A percentile compares a stretch with the other conserved stretches of the same genome.
Conservation (phyloP, 2,797 vertebrate genomes). For the Tauraco hartlaubi region DNA sequence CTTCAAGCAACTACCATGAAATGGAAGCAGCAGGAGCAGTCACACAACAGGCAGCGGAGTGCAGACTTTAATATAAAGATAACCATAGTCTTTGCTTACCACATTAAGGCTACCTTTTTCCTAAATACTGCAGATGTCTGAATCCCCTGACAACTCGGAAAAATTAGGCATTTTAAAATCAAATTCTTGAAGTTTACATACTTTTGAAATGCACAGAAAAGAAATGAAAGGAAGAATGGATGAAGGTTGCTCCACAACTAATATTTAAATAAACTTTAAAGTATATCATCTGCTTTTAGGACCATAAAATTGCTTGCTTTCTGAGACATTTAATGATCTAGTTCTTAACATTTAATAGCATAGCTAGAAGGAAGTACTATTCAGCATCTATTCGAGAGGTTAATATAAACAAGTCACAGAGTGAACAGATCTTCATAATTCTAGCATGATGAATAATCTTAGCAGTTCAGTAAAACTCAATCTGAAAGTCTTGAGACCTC, state of each 20-base stretch:
- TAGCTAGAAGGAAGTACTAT: background rate
- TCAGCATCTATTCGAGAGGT: background rate
- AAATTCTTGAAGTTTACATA: background rate
- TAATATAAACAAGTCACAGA: background rate
- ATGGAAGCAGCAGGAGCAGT: slow-evolving; percentile 13
- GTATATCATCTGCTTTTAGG: background rate
- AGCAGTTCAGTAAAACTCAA: background rate
- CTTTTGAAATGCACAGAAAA: background rate
- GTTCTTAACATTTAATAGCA: slow-evolving; percentile 12
- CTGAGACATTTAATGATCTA: background rate
- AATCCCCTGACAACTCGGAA: background rate
- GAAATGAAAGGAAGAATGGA: background rate
- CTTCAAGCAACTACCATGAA: slow-evolving; percentile 16
- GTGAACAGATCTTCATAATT: background rate
- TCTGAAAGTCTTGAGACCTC: background rate
- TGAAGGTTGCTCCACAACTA: background rate
- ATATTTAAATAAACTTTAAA: background rate
- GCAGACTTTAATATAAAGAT: background rate
- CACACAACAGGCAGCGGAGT: background rate
- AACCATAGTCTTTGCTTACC: background rate
- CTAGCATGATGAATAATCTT: background rate
- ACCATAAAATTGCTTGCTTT: background rate
- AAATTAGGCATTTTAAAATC: background rate
- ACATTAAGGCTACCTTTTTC: background rate
- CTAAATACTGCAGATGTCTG: background rate